Evolutionary conservation across 2,888 invertebrate genomes (phyloP).

Genomic region (Allacma fusca): DNA sequence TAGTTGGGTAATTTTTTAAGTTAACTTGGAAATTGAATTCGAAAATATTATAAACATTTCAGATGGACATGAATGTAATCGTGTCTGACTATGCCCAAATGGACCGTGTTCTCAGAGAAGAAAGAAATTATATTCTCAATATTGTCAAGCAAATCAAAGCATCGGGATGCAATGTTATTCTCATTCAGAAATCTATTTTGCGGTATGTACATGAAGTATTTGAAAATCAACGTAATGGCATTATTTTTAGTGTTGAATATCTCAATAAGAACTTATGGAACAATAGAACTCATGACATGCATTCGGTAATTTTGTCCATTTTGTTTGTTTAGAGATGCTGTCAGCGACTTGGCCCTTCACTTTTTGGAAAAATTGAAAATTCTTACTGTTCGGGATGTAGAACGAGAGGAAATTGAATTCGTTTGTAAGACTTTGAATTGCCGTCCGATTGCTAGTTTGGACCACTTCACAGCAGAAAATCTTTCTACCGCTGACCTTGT

Average conservation of each 20-base stretch:
- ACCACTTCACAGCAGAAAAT: slow-evolving; percentile 94
- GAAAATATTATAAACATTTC: slow-evolving; percentile 32
- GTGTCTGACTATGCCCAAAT: slow-evolving; percentile 99
- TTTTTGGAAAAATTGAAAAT: slow-evolving; percentile 99
- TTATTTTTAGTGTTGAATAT: no score
- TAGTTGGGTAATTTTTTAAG: no score
- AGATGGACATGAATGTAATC: slow-evolving; percentile 95
- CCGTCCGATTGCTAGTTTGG: slow-evolving; percentile 96
- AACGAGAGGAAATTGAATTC: slow-evolving; percentile 97
- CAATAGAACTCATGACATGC: no score
- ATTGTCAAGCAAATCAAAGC: slow-evolving; percentile 99
- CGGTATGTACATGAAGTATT: slow-evolving; percentile 67
- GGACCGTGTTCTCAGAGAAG: slow-evolving; percentile 98
- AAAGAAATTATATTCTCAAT: slow-evolving; percentile 95
- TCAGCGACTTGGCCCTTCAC: slow-evolving; percentile 95
- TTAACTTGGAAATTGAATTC: no score
- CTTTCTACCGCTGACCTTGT: slow-evolving; percentile 91
- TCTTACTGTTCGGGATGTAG: slow-evolving; percentile 97
- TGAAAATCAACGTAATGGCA: no score
- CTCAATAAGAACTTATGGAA: no score
- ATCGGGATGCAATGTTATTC: slow-evolving; percentile 94
- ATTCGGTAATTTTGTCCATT: no score
- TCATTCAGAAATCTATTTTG: slow-evolving; percentile 84
- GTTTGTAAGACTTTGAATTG: slow-evolving; percentile 94
- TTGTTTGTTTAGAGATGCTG: slow-evolving; percentile 87